A percentile compares a stretch with the other conserved stretches of the same genome.
Conservation (phyloP, 1,140 invertebrate genomes). For the Heliconius hewitsoni region DNA sequence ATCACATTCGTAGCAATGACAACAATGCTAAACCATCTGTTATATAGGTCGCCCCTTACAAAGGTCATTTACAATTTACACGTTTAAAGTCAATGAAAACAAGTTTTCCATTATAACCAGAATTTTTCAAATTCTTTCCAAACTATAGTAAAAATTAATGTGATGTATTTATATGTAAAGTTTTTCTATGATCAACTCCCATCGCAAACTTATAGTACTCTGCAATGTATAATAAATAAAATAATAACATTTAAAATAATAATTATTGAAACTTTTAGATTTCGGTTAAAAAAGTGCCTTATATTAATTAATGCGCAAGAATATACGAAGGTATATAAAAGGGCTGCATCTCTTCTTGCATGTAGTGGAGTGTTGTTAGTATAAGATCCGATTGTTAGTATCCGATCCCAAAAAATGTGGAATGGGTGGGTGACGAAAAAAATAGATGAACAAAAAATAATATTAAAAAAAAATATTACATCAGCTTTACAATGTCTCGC, state of each 20-base stretch:
- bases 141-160: background rate
- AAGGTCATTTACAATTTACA: conserved; percentile 48
- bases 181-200: too few relatives aligned
- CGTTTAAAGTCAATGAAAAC: conserved; percentile 53
- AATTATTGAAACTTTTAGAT: too few relatives aligned
- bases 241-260: too few relatives aligned
- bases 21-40: conserved; percentile 37
- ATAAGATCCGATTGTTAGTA: background rate
- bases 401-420: background rate
- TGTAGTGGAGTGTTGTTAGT: background rate
- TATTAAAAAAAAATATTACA: too few relatives aligned
- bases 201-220: too few relatives aligned
- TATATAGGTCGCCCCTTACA: conserved; percentile 56
- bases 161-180: too few relatives aligned
- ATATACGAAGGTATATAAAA: background rate
- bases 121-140: background rate
- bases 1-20: conserved; percentile 14
- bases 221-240: too few relatives aligned
- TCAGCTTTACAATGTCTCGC: too few relatives aligned
- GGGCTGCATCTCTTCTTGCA: too few relatives aligned
- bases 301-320: background rate
- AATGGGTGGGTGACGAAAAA: too few relatives aligned
- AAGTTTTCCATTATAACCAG: conserved; percentile 40
- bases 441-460: too few relatives aligned
- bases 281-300: too few relatives aligned